Evolutionary conservation across 2,888 invertebrate species (phyloP).

Genomic region (Chironomus tentans): DNA sequence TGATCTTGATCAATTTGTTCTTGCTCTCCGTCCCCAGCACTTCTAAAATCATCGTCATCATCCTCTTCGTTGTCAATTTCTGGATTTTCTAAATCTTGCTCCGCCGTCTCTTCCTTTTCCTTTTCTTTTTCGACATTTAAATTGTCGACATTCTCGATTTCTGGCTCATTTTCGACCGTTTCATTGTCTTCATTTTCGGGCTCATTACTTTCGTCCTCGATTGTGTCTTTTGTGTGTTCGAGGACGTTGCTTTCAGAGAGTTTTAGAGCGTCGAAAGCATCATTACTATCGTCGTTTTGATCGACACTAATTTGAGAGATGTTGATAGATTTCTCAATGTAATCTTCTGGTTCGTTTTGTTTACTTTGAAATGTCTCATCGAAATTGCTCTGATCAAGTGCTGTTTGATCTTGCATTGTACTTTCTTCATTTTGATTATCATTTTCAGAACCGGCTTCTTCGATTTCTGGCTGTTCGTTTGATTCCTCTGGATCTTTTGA

Average conservation of each 20-base stretch:
- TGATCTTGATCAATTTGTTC: conserved; percentile 29
- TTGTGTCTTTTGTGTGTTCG: conserved; percentile 2
- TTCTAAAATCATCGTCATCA: conserved; percentile 30
- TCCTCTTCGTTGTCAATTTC: conserved; percentile 33
- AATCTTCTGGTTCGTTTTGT: neutral
- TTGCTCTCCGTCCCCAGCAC: conserved; percentile 29
- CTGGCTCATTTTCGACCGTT: conserved; percentile 3
- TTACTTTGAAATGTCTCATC: neutral
- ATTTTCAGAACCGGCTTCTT: neutral
- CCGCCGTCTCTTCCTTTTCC: neutral
- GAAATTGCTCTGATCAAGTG: neutral
- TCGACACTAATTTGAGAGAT: conserved; percentile 14
- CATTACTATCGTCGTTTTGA: conserved; percentile 13
- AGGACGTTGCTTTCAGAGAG: neutral
- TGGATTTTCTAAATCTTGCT: conserved; percentile 27
- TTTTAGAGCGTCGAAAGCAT: conserved; percentile 21
- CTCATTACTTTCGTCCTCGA: conserved; percentile 7
- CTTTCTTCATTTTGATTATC: neutral
- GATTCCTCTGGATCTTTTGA: neutral
- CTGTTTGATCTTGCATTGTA: neutral
- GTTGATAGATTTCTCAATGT: conserved; percentile 17
- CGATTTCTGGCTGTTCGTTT: neutral
- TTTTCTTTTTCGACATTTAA: conserved; percentile 20
- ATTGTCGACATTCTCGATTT: conserved; percentile 28
- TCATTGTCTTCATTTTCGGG: neutral